Percentiles rank a stretch among this genome's conserved stretches.
Conservation (phyloP, 1,140 invertebrate species). For the Ceratina calcarata region DNA sequence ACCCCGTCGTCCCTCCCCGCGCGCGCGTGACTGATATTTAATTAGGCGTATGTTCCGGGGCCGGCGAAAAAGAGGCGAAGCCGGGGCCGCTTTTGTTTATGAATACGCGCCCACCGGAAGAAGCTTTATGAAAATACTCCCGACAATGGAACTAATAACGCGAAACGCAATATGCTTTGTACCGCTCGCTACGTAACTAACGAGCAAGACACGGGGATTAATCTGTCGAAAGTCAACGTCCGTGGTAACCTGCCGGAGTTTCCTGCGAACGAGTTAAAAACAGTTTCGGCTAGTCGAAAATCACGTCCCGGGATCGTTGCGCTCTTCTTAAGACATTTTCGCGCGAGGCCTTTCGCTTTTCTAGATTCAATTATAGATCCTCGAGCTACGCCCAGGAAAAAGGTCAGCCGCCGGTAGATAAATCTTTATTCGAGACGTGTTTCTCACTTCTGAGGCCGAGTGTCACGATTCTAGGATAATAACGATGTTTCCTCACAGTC, state of each 20-base stretch:
- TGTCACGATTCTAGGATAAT: conserved; percentile 32
- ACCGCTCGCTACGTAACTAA: background rate
- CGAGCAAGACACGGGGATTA: background rate
- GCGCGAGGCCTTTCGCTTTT: conserved; percentile 34
- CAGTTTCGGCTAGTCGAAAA: background rate
- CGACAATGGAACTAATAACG: conserved; percentile 63
- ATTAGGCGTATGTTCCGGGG: conserved; percentile 50
- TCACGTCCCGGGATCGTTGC: background rate
- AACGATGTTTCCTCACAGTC: conserved; percentile 2
- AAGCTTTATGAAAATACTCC: conserved; percentile 58
- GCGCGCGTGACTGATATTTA: conserved; percentile 56
- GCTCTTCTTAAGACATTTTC: conserved; percentile 12
- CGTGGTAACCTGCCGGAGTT: background rate
- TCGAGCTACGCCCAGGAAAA: conserved; percentile 34
- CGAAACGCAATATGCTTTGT: conserved; percentile 60
- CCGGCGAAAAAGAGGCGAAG: conserved; percentile 36
- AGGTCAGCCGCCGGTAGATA: conserved; percentile 30
- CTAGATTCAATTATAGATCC: conserved; percentile 70
- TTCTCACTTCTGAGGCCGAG: conserved; percentile 29
- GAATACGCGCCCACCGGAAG: conserved; percentile 44
- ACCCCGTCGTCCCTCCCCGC: background rate
- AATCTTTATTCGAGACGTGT: conserved; percentile 40
- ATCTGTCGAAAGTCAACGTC: background rate
- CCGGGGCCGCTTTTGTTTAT: conserved; percentile 52
- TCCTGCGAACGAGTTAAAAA: conserved; percentile 1